A percentile compares a stretch with the other conserved stretches of the same genome.
Conservation (phyloP, 2,888 invertebrate genomes). For the Amiota communis region DNA sequence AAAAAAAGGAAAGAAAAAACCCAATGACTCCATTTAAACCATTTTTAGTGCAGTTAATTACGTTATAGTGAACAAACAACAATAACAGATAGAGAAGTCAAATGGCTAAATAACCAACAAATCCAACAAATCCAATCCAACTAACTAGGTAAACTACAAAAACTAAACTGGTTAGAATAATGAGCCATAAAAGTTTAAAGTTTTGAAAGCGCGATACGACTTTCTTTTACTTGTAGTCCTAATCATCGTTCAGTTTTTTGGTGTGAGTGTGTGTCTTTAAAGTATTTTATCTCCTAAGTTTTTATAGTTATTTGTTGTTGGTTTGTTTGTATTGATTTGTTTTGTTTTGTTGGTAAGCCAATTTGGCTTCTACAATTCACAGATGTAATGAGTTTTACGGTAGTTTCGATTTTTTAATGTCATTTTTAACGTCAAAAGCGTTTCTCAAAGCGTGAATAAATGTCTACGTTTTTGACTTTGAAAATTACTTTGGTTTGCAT, state of each 20-base stretch:
- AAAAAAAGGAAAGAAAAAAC: neutral
- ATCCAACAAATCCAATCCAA: too few species aligned
- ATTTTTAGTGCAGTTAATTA: slow-evolving; percentile 15
- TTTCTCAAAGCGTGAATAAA: too few species aligned
- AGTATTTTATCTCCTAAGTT: neutral
- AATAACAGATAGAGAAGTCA: neutral
- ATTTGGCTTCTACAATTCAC: neutral
- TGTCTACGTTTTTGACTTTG: neutral
- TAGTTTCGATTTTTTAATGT: slow-evolving; percentile 14
- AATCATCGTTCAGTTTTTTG: too few species aligned
- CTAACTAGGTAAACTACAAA: neutral
- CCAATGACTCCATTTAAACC: slow-evolving; percentile 17
- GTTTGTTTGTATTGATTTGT: neutral
- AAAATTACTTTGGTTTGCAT: neutral
- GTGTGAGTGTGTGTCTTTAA: too few species aligned
- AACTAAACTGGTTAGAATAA: slow-evolving; percentile 16
- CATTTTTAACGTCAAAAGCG: slow-evolving; percentile 15
- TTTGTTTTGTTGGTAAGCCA: neutral
- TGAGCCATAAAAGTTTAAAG: slow-evolving; percentile 11
- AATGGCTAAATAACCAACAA: neutral
- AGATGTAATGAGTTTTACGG: slow-evolving; percentile 16
- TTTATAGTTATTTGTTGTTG: slow-evolving; percentile 3
- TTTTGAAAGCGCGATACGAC: slow-evolving; percentile 1
- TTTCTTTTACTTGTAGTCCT: neutral
- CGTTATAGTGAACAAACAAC: neutral